Evolutionary conservation across 2,888 invertebrate genomes (phyloP).

Genomic region (Horisme vitalbata): DNA sequence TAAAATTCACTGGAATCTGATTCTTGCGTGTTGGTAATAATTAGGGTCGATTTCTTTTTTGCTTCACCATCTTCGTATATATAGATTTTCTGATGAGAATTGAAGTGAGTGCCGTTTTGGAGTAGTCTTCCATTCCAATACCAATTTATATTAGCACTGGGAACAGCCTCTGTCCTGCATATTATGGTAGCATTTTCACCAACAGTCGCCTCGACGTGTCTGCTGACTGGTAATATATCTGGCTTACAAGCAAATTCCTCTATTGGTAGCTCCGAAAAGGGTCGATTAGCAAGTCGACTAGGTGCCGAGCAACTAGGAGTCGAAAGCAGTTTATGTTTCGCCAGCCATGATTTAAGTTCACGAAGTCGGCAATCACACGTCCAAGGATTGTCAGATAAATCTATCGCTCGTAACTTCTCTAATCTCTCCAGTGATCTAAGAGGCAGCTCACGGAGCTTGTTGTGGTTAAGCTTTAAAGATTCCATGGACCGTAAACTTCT

Average conservation of each 20-base stretch:
- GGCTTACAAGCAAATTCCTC: constrained; percentile 95
- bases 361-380: constrained; percentile 93
- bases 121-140: constrained; percentile 92
- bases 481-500: constrained; percentile 89
- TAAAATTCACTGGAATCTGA: constrained; percentile 92
- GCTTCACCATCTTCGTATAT: constrained; percentile 90
- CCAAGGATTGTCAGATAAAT: constrained; percentile 94
- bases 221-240: constrained; percentile 88
- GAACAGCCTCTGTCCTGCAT: constrained; percentile 91
- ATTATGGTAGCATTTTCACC: constrained; percentile 93
- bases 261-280: constrained; percentile 89
- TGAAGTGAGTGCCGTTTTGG: constrained; percentile 90
- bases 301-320: constrained; percentile 91
- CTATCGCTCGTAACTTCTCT: constrained; percentile 89
- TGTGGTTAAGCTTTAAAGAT: constrained; percentile 90
- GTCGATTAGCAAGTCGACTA: constrained; percentile 86
- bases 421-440: constrained; percentile 88
- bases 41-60: constrained; percentile 89
- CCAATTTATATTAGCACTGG: constrained; percentile 92
- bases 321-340: constrained; percentile 89
- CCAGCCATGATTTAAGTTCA: constrained; percentile 91
- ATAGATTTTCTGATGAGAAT: constrained; percentile 89
- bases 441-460: constrained; percentile 88
- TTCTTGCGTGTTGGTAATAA: constrained; percentile 92
- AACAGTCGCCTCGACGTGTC: constrained; percentile 89